Evolutionary conservation across 2,888 invertebrate species (phyloP).

Genomic region (Pelosia muscerda): DNA sequence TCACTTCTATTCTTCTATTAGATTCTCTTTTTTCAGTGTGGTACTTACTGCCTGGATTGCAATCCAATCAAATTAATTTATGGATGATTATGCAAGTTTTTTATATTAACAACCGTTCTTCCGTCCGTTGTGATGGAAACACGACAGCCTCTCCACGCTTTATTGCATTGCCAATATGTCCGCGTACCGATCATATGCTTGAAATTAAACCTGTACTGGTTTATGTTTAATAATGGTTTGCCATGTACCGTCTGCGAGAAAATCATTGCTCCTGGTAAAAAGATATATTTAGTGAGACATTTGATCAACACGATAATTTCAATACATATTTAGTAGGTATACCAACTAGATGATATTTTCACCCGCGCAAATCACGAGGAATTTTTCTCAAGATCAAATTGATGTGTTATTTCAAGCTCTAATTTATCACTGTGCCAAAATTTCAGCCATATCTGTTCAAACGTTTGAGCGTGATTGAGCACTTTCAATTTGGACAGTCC

Average conservation of each 20-base stretch:
- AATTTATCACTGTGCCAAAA: too few species aligned
- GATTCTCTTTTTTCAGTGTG: too few species aligned
- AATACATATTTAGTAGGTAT: neutral
- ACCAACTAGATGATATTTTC: too few species aligned
- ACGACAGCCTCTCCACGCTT: constrained; percentile 42
- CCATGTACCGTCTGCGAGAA: constrained; percentile 40
- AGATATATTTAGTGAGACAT: neutral
- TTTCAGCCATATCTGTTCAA: too few species aligned
- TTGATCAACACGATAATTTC: neutral
- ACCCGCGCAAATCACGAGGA: too few species aligned
- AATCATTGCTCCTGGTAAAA: constrained; percentile 13
- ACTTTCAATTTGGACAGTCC: too few species aligned
- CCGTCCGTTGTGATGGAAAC: constrained; percentile 39
- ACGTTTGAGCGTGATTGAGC: too few species aligned
- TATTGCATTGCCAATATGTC: constrained; percentile 48
- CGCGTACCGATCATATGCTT: constrained; percentile 35
- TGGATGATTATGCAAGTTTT: constrained; percentile 29
- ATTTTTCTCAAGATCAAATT: too few species aligned
- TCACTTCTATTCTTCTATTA: too few species aligned
- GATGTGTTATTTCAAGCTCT: too few species aligned
- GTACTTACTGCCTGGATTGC: too few species aligned
- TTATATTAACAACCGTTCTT: constrained; percentile 26
- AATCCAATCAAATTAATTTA: neutral
- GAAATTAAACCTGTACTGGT: constrained; percentile 49
- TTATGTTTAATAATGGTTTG: constrained; percentile 51